Evolutionary conservation across 2,797 vertebrate genomes (phyloP).

Genomic region (Schizopygopsis pylzovi): DNA sequence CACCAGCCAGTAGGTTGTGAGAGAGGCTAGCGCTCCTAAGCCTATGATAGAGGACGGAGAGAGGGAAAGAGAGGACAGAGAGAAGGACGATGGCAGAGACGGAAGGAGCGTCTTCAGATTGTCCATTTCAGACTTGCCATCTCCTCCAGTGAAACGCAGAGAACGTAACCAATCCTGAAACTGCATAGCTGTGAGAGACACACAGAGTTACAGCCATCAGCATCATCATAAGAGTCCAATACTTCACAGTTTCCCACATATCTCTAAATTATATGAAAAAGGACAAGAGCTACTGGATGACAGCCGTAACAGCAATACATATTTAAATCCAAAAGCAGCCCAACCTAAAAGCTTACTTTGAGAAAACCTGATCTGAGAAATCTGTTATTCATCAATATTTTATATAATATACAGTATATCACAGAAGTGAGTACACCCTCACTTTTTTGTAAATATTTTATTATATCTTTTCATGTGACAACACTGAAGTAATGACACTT

Average conservation of each 20-base stretch:
- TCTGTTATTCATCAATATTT: not conserved
- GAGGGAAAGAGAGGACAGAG: constrained; percentile 65
- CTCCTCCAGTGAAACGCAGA: constrained; percentile 67
- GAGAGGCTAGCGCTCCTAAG: constrained; percentile 78
- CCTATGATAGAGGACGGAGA: constrained; percentile 78
- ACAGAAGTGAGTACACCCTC: no score
- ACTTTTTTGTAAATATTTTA: no score
- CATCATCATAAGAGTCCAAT: not conserved
- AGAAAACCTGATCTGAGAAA: no score
- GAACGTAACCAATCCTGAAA: constrained; percentile 80
- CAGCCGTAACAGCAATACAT: not conserved
- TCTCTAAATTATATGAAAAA: not conserved
- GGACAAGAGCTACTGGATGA: not conserved
- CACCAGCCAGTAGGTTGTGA: constrained; percentile 81
- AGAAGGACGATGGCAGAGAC: constrained; percentile 65
- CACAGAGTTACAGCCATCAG: not conserved
- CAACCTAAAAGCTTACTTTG: not conserved
- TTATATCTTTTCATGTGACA: no score
- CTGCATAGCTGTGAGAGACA: constrained; percentile 74
- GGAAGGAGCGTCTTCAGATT: constrained; percentile 72
- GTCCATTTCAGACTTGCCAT: constrained; percentile 68
- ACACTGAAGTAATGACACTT: no score
- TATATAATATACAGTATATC: not conserved
- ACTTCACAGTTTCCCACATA: not conserved
- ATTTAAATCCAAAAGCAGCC: not conserved